These are phyloP conservation scores for Syngnathus scovelli DNA, from an alignment of 2,113 vertebrate species.

Conservation along the genomic window DNA sequence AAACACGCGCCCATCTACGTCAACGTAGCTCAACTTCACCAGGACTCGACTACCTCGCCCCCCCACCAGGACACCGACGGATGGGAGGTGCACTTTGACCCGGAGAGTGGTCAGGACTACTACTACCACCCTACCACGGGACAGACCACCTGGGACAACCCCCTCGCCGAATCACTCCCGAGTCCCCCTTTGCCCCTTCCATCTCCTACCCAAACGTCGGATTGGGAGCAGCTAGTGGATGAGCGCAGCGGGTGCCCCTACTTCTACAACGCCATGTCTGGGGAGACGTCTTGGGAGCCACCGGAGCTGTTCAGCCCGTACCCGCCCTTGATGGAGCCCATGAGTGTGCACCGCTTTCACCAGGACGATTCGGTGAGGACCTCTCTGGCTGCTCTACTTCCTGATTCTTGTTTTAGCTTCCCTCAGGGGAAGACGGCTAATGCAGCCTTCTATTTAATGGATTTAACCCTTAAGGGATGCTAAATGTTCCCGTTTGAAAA, in stretches of 20 bases:
- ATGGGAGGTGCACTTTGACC: slow-evolving; percentile 88
- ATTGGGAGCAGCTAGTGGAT: slow-evolving; percentile 84
- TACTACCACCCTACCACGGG: slow-evolving; percentile 84
- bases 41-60: slow-evolving; percentile 26
- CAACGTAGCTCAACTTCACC: slow-evolving; percentile 77
- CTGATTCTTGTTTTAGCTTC: slow-evolving; percentile 57
- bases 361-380: slow-evolving; percentile 63
- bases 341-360: slow-evolving; percentile 47
- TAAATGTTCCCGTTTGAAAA: slow-evolving; percentile 29
- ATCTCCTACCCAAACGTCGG: slow-evolving; percentile 43
- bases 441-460: slow-evolving; percentile 53
- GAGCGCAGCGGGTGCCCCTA: slow-evolving; percentile 78
- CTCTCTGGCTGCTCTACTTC: slow-evolving; percentile 58
- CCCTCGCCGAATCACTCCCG: slow-evolving; percentile 60
- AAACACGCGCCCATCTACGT: slow-evolving; percentile 74
- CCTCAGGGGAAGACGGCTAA: slow-evolving; percentile 52
- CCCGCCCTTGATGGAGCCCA: slow-evolving; percentile 50
- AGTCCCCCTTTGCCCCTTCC: slow-evolving; percentile 28
- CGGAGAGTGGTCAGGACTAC: slow-evolving; percentile 79
- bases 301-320: slow-evolving; percentile 58
- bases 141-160: slow-evolving; percentile 87
- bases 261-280: slow-evolving; percentile 84
- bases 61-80: slow-evolving; percentile 37
- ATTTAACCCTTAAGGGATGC: slow-evolving; percentile 47
- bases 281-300: slow-evolving; percentile 88